A percentile compares a stretch with the other conserved stretches of the same genome.
Evolutionary conservation across 2,888 invertebrate genomes (phyloP).

Genomic region (Macrosiphum euphorbiae): DNA sequence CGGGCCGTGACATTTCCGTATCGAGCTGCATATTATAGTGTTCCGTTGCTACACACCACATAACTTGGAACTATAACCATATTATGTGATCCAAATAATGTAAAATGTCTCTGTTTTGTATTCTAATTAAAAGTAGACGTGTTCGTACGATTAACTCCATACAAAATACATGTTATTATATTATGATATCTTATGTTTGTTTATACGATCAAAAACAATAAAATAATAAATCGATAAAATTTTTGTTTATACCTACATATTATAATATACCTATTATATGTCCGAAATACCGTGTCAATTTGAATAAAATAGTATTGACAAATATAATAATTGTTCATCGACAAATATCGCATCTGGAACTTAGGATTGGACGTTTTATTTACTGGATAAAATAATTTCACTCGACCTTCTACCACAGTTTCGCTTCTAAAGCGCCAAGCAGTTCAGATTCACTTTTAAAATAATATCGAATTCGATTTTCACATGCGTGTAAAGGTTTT

Average conservation of each 20-base stretch:
- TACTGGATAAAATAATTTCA: neutral
- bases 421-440: neutral
- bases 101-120: neutral
- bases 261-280: no score
- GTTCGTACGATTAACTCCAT: neutral
- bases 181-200: neutral
- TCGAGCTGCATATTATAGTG: neutral
- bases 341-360: neutral
- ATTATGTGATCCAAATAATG: neutral
- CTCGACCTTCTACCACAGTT: neutral
- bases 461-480: conserved; percentile 25
- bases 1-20: neutral
- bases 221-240: no score
- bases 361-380: neutral
- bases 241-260: no score
- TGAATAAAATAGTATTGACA: neutral
- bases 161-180: neutral
- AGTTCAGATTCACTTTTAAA: neutral
- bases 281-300: neutral
- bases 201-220: neutral
- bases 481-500: neutral
- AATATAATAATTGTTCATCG: neutral
- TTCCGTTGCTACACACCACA: neutral
- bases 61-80: neutral
- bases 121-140: neutral